phyloP scores from a whole-genome alignment of 2,888 invertebrate genomes.

The Tricholauxania praeusta region DNA sequence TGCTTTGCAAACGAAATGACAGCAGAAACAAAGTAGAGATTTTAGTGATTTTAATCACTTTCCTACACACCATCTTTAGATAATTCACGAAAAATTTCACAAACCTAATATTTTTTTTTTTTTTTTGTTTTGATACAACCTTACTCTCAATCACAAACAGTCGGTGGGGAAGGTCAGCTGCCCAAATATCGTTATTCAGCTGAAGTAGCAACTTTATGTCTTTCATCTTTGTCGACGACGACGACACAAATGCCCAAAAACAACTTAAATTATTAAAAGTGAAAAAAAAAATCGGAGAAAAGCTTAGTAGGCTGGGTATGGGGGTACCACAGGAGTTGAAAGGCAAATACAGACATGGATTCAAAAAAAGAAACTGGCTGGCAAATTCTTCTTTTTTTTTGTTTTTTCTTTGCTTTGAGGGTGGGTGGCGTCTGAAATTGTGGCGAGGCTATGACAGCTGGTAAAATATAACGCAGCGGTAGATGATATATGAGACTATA shows the following conservation, averaged over 20 bases:
- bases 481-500: slow-evolving; percentile 40
- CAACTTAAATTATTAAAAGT: slow-evolving; percentile 32
- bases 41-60: too few relatives aligned
- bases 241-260: slow-evolving; percentile 22
- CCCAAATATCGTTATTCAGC: slow-evolving; percentile 26
- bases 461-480: slow-evolving; percentile 41
- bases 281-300: neutral
- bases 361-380: too few relatives aligned
- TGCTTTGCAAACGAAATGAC: too few relatives aligned
- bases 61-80: too few relatives aligned
- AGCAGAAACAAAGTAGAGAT: too few relatives aligned
- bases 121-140: too few relatives aligned
- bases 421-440: slow-evolving; percentile 33
- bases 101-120: too few relatives aligned
- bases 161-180: neutral
- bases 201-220: slow-evolving; percentile 30
- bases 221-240: slow-evolving; percentile 10
- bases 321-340: neutral
- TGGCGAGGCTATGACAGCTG: slow-evolving; percentile 39
- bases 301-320: neutral
- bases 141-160: too few relatives aligned
- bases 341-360: neutral
- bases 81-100: too few relatives aligned
- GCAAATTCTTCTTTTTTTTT: slow-evolving; percentile 16
- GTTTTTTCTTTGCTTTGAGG: slow-evolving; percentile 7